These are phyloP conservation scores for Plebejus melissa DNA, from an alignment of 2,888 invertebrate genomes.

Conservation along the genomic window DNA sequence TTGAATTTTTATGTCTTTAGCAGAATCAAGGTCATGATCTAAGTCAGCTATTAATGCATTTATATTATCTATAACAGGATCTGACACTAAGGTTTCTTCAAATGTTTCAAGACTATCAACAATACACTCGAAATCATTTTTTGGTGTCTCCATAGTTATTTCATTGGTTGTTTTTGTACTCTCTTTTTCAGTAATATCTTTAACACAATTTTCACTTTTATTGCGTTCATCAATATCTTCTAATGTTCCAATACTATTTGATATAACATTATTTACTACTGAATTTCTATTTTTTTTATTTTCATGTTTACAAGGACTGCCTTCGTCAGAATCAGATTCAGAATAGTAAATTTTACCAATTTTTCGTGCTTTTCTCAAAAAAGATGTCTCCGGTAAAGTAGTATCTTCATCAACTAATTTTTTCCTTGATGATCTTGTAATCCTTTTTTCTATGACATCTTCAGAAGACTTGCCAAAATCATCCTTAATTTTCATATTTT, in stretches of 20 bases:
- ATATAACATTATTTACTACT: not conserved
- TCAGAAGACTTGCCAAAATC: constrained; percentile 31
- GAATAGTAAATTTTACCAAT: not conserved
- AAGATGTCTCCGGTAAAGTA: not conserved
- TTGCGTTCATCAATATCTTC: not conserved
- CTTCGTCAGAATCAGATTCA: not conserved
- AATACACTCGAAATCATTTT: constrained; percentile 47
- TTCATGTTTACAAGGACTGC: not conserved
- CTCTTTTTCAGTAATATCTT: not conserved
- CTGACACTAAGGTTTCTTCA: constrained; percentile 54
- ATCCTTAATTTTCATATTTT: constrained; percentile 30
- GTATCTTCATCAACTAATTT: not conserved
- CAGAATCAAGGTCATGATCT: constrained; percentile 52
- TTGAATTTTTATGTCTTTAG: constrained; percentile 46
- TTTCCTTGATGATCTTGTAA: constrained; percentile 14
- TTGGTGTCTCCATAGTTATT: not conserved
- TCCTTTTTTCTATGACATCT: constrained; percentile 10
- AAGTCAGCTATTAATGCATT: constrained; percentile 62
- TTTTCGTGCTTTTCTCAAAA: not conserved
- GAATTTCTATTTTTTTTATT: not conserved
- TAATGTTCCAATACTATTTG: not conserved
- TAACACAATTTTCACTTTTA: not conserved
- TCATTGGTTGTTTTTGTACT: not conserved
- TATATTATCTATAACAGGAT: constrained; percentile 60
- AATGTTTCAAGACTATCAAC: constrained; percentile 61